Base-by-base conservation (phyloP, 2,113 vertebrate genomes). In the Macquaria ambigua region DNA sequence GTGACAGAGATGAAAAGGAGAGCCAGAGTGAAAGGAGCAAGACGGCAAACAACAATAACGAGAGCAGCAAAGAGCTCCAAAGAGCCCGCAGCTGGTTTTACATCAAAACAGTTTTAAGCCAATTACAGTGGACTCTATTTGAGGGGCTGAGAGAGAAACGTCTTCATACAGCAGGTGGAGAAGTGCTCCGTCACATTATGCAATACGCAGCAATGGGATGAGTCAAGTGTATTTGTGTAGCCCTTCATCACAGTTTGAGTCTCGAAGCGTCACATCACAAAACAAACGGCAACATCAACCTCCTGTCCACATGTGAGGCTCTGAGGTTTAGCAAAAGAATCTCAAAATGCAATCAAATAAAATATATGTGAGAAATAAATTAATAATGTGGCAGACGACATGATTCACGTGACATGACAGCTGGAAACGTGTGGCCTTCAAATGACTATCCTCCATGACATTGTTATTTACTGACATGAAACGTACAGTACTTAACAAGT, bases 11-110 rank as follows among this genome's bases (percentile, higher is more conserved):
- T 86, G 59, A 87, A 84, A 85, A 81, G 77, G 77, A 59, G 72
- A 84, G 79, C n/a, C 15, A 4, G 69, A 77, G 74, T 67, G 70
- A 85, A 89, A 83, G 77, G 82, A 81, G 43, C 43, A 61, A 84
- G 69, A 86, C 6, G 50, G 74, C 80, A 89, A 91, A 87, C 73
- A 89, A 93, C 83, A 91, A 84, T 83, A 89, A 90, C n/a, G 73
- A 84, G 77, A 34, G 76, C 85, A 62, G 74, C 70, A 68, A 48
- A 83, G 87, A 79, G 82, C 83, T 48, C 70, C 63, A 89, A 85
- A 92, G 81, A 88, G 77, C 53, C 55, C 61, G 71, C 76, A 71
- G 85, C 85, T 91, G 83, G 31, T 86, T 87, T 76, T 34, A 86
- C 83, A 93, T 90, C 76, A 89, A 85, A 89, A 74, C 83, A 68